phyloP scores from a whole-genome alignment of 2,113 vertebrate genomes.

The Otus sunia region DNA sequence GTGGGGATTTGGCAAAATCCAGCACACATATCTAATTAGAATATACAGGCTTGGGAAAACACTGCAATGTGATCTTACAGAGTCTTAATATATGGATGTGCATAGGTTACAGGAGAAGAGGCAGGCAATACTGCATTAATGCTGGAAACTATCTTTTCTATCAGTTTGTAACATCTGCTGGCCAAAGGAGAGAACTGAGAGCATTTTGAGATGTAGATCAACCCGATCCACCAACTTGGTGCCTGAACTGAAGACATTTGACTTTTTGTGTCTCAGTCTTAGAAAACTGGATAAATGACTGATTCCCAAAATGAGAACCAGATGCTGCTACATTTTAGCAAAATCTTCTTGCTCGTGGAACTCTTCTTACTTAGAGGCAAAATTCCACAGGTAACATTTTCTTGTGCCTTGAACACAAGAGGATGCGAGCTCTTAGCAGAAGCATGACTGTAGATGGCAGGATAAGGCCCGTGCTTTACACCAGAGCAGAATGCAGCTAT shows the following conservation, averaged over 20 bases:
- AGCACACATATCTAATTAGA: not conserved
- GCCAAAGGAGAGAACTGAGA: not conserved
- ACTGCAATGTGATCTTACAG: not conserved
- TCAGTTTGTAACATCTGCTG: not conserved
- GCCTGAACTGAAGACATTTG: not conserved
- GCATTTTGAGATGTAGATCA: not conserved
- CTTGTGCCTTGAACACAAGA: not conserved
- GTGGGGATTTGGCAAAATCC: not conserved
- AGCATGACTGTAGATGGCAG: not conserved
- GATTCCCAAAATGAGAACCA: conserved; percentile 16
- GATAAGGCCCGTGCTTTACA: not conserved
- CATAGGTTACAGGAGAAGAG: not conserved
- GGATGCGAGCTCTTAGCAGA: not conserved
- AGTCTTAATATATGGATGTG: not conserved
- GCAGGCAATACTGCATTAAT: not conserved
- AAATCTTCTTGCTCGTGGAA: not conserved
- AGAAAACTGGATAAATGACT: not conserved
- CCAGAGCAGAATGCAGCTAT: not conserved
- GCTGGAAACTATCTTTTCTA: not conserved
- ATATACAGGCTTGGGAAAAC: not conserved
- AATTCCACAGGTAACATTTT: not conserved
- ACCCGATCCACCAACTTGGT: not conserved
- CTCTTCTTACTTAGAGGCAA: not conserved
- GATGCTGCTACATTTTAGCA: not conserved
- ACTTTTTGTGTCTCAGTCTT: not conserved